phyloP scores from a whole-genome alignment of 2,113 vertebrate species.

The Microcebus murinus region DNA sequence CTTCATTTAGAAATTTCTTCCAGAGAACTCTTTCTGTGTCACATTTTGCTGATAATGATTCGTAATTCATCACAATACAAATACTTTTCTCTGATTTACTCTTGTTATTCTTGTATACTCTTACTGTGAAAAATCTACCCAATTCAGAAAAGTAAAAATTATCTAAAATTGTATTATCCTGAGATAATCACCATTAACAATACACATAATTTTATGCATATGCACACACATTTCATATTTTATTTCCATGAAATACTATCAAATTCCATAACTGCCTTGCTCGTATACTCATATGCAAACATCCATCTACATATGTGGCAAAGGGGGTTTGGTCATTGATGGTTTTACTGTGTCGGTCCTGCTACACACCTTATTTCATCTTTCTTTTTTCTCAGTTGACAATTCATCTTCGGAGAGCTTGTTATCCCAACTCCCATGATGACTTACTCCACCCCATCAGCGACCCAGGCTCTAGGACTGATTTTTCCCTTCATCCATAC shows the following conservation, averaged over 20 bases:
- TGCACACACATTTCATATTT: neutral
- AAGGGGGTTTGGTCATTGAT: neutral
- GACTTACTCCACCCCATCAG: neutral
- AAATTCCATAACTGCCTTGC: neutral
- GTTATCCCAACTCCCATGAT: neutral
- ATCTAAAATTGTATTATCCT: neutral
- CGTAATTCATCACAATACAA: neutral
- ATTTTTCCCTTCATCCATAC: neutral
- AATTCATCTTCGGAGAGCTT: neutral
- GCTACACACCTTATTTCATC: neutral
- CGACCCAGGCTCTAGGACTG: neutral
- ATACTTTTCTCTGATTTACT: neutral
- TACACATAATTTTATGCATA: neutral
- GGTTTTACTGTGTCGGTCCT: neutral
- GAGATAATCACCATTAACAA: neutral
- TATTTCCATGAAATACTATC: neutral
- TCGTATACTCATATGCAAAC: neutral
- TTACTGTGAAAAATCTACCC: neutral
- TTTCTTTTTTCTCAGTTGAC: neutral
- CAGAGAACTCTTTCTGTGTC: neutral
- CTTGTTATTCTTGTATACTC: neutral
- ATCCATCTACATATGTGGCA: neutral
- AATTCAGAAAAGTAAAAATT: slow-evolving; percentile 1
- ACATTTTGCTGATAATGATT: neutral
- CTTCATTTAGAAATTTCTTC: neutral